Evolutionary conservation across 2,888 invertebrate species (phyloP), one percentile per base, ranked within the genome.

Genomic region (Ceramica pisi): DNA sequence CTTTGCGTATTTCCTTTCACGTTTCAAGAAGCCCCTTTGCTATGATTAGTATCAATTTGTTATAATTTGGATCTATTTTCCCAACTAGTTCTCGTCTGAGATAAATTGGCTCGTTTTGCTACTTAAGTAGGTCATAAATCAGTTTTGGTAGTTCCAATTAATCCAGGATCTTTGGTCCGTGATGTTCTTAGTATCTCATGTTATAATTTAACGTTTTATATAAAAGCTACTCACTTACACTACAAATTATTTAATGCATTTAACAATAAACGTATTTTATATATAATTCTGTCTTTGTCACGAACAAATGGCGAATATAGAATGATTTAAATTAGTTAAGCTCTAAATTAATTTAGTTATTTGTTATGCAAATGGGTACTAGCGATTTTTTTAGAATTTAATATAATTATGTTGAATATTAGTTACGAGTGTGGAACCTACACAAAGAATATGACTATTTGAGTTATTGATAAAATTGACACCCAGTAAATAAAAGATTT

Each of bases 31-130:
- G 48, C 35, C 57, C 67, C 1, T 7, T 48, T 21, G 50, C 51
- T 69, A 44, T 44, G 35, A 69, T 80, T 70, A 72, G 56, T 59
- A 59, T 46, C 26, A 57, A 53, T 81, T 67, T 71, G 53, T 71
- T 59, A 62, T 68, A 70, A 50, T 48, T 50, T 51, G 68, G 44
- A 63, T 61, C 23, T 65, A 46, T 71, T 71, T 68, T 71, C n/a
- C 1, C 16, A 41, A 44, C 31, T 61, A 75, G 55, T 55, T 74
- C 67, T 62, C n/a, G 19, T 60, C 16, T 48, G 48, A 60, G 41
- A 65, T 70, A 71, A 65, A 71, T 69, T 56, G 48, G 31, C 31
- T 31, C 21, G 7, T 60, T 65, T 70, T 51, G 51, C 46, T 50
- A 35, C n/a, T 48, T 57, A 65, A 26, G 46, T 57, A 67, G 50